Evolutionary conservation across 2,888 invertebrate genomes (phyloP).

Genomic region (Scaptomyza parva): DNA sequence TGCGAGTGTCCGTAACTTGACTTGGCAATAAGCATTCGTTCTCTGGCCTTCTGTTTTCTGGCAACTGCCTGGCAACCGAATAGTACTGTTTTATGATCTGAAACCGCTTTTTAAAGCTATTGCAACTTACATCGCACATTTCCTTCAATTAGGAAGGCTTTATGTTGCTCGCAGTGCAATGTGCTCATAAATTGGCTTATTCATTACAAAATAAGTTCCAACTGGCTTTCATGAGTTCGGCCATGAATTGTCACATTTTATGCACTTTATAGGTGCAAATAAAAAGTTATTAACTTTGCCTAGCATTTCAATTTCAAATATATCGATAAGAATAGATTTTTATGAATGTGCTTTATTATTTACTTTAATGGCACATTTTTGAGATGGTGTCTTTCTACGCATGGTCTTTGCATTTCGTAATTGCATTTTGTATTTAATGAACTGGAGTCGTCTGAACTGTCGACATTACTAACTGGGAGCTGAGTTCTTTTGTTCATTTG

Average conservation of each 20-base stretch:
- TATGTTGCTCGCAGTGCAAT: constrained; percentile 35
- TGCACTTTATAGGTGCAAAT: constrained; percentile 53
- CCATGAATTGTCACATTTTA: constrained; percentile 25
- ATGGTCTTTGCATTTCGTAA: not conserved
- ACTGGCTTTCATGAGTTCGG: constrained; percentile 31
- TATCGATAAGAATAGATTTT: constrained; percentile 5
- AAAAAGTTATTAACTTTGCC: constrained; percentile 14
- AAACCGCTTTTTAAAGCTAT: not conserved
- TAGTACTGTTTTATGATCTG: constrained; percentile 31
- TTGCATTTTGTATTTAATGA: constrained; percentile 42
- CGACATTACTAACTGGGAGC: constrained; percentile 4
- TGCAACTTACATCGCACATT: constrained; percentile 32
- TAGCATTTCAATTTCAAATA: not conserved
- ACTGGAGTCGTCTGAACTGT: constrained; percentile 26
- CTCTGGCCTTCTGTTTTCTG: constrained; percentile 3
- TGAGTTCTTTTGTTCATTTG: constrained; percentile 7
- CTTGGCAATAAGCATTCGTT: not conserved
- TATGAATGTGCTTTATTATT: constrained; percentile 12
- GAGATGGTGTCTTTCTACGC: not conserved
- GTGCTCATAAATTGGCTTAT: constrained; percentile 63
- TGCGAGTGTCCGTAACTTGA: constrained; percentile 6
- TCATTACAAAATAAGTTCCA: constrained; percentile 39
- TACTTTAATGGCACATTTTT: constrained; percentile 18
- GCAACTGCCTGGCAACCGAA: constrained; percentile 4
- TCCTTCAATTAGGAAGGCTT: constrained; percentile 51